Conservation (phyloP, 2,113 vertebrate genomes). For the Phylloscopus trochilus region DNA sequence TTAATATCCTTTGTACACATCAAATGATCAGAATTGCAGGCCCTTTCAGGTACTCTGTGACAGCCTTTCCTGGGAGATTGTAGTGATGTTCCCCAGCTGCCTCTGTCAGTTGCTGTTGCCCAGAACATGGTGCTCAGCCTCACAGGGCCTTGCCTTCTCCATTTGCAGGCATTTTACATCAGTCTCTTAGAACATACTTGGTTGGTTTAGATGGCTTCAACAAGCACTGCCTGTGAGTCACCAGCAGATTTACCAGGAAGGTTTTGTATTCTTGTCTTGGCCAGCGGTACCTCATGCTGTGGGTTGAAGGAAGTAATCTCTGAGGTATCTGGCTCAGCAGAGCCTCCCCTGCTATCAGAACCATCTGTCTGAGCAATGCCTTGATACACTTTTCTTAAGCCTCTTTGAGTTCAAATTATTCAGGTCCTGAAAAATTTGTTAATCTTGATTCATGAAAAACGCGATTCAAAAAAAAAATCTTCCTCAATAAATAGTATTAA, state of each 20-base stretch:
- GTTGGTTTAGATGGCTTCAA: not conserved
- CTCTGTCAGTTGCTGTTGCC: not conserved
- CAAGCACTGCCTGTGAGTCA: not conserved
- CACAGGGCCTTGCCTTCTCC: not conserved
- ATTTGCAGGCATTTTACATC: not conserved
- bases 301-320: conserved; percentile 8
- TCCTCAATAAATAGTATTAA: not conserved
- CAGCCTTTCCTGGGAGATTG: not conserved
- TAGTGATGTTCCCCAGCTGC: not conserved
- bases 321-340: not conserved
- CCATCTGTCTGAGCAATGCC: conserved; percentile 35
- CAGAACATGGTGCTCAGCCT: not conserved
- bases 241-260: not conserved
- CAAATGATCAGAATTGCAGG: not conserved
- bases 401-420: not conserved
- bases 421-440: not conserved
- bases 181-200: not conserved
- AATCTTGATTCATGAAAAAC: not conserved
- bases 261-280: not conserved
- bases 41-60: not conserved
- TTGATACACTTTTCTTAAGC: not conserved
- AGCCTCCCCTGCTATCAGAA: conserved; percentile 25
- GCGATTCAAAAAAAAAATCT: not conserved
- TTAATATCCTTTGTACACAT: not conserved
- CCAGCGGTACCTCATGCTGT: not conserved